A percentile compares a stretch with the other conserved stretches of the same genome.
phyloP scores from a whole-genome alignment of 2,888 invertebrate genomes.

The Macrosiphum euphorbiae region DNA sequence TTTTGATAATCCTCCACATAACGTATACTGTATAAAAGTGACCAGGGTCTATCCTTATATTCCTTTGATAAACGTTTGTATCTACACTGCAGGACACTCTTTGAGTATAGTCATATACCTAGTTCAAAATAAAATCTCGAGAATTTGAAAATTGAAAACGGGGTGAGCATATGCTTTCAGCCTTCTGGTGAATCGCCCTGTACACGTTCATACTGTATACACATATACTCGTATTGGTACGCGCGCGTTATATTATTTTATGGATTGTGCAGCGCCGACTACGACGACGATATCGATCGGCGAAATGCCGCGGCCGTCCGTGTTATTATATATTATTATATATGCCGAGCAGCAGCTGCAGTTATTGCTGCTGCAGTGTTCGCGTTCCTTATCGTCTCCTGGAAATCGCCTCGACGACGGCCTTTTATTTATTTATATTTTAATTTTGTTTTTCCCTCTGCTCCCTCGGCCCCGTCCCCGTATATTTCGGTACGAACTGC shows the following conservation, averaged over 20 bases:
- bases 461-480: background rate
- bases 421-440: slow-evolving; percentile 23
- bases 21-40: too few species aligned
- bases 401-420: slow-evolving; percentile 27
- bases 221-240: background rate
- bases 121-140: too few species aligned
- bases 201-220: background rate
- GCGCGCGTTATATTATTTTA: background rate
- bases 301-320: background rate
- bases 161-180: too few species aligned
- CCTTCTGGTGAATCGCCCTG: too few species aligned
- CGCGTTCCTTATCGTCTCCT: slow-evolving; percentile 10
- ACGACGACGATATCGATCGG: slow-evolving; percentile 50
- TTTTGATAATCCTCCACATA: too few species aligned
- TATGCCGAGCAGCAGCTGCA: slow-evolving; percentile 8
- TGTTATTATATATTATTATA: background rate
- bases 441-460: background rate
- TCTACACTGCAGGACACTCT: too few species aligned
- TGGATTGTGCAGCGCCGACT: background rate
- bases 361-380: background rate
- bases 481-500: background rate
- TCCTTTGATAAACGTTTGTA: too few species aligned
- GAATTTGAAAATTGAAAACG: too few species aligned
- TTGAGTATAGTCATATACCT: too few species aligned
- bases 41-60: too few species aligned